Conservation (phyloP, 1,140 invertebrate genomes). For the Harlomillsia oculata region DNA sequence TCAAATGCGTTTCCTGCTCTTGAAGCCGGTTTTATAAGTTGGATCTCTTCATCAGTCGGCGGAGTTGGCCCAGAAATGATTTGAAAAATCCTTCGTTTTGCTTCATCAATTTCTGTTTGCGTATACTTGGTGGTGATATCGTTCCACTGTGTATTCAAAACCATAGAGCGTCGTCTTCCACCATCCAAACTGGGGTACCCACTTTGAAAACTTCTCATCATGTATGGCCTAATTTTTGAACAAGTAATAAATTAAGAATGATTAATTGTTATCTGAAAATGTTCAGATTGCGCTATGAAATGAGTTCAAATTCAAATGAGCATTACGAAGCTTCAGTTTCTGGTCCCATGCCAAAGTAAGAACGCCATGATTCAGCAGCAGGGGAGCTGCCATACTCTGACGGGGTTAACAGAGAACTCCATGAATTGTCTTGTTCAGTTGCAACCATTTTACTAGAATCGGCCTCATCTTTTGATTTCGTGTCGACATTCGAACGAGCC, state of each 20-base stretch:
- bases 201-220: background rate
- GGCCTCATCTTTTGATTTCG: background rate
- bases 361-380: background rate
- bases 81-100: constrained; percentile 19
- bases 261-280: too few species aligned
- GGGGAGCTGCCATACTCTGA: background rate
- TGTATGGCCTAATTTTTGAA: too few species aligned
- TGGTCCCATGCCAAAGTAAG: background rate
- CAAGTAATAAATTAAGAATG: too few species aligned
- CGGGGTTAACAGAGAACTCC: background rate
- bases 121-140: constrained; percentile 25
- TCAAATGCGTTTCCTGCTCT: constrained; percentile 9
- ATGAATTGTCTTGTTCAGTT: background rate
- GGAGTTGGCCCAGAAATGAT: constrained; percentile 10
- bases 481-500: background rate
- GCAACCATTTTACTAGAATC: background rate
- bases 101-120: constrained; percentile 23
- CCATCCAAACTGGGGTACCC: background rate
- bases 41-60: constrained; percentile 3
- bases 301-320: too few species aligned
- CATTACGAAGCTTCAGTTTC: background rate
- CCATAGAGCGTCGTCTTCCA: background rate
- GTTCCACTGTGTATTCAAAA: constrained; percentile 5
- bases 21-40: constrained; percentile 17
- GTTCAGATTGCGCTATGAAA: too few species aligned